A percentile compares a stretch with the other conserved stretches of the same genome.
Conservation (phyloP, 1,140 invertebrate species). For the Diorhabda sublineata region DNA sequence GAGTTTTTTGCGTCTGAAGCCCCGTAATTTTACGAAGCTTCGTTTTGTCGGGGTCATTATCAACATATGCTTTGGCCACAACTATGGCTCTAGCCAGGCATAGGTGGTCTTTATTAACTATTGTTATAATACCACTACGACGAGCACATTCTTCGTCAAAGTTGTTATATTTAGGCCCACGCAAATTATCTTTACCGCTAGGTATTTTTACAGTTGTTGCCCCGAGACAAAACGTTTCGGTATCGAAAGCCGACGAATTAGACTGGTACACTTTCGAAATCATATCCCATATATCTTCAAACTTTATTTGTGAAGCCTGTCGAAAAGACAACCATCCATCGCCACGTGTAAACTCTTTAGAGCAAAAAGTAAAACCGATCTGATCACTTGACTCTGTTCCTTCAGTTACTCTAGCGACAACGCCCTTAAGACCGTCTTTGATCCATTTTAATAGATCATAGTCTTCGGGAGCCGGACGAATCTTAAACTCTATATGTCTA, state of each 20-base stretch:
- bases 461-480: not conserved
- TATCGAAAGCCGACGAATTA: not conserved
- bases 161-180: conserved; percentile 4
- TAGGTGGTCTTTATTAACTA: conserved; percentile 18
- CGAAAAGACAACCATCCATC: not conserved
- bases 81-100: conserved; percentile 17
- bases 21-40: not conserved
- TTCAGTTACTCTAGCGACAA: not conserved
- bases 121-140: conserved; percentile 8
- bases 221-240: not conserved
- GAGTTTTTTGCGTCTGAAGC: not conserved
- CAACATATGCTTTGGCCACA: conserved; percentile 10
- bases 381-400: conserved; percentile 9
- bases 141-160: conserved; percentile 15
- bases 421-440: not conserved
- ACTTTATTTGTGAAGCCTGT: not conserved
- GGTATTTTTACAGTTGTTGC: conserved; percentile 1
- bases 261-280: too few relatives aligned
- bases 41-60: not conserved
- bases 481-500: not conserved
- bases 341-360: not conserved
- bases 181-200: not conserved
- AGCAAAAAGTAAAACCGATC: not conserved
- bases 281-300: too few relatives aligned
- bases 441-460: not conserved